Conservation (phyloP, 2,888 invertebrate species). For the Harpagoxenus sublaevis region DNA sequence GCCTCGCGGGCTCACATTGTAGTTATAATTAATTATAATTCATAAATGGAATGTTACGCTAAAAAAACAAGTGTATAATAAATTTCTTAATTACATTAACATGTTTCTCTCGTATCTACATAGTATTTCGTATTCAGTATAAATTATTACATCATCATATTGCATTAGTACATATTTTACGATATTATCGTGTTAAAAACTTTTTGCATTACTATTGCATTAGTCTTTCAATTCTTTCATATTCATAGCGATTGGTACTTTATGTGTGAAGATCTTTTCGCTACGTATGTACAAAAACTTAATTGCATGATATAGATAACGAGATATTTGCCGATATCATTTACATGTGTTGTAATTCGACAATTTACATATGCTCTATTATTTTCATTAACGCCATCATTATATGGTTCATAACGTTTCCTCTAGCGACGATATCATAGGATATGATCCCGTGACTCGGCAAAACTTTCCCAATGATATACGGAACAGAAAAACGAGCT, state of each 20-base stretch:
- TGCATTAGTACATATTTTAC: not conserved
- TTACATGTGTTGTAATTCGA: not conserved
- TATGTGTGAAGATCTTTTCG: not conserved
- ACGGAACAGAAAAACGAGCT: constrained; percentile 37
- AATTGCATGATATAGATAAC: not conserved
- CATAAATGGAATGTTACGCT: not conserved
- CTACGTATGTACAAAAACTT: not conserved
- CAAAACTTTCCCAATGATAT: constrained; percentile 38
- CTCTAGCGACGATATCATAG: not conserved
- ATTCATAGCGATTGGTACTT: not conserved
- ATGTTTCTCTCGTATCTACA: not conserved
- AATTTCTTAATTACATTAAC: not conserved
- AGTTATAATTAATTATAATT: not conserved
- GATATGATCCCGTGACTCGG: constrained; percentile 2
- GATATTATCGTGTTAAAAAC: not conserved
- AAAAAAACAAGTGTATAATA: not conserved
- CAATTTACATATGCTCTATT: not conserved
- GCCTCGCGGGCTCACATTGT: not conserved
- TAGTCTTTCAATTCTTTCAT: not conserved
- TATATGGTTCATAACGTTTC: not conserved
- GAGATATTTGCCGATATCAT: not conserved
- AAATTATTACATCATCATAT: not conserved
- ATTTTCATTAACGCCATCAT: not conserved
- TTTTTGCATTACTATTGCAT: not conserved
- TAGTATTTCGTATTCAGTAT: not conserved